Evolutionary conservation across 1,140 invertebrate genomes (phyloP).

Genomic region (Anastrepha ludens): DNA sequence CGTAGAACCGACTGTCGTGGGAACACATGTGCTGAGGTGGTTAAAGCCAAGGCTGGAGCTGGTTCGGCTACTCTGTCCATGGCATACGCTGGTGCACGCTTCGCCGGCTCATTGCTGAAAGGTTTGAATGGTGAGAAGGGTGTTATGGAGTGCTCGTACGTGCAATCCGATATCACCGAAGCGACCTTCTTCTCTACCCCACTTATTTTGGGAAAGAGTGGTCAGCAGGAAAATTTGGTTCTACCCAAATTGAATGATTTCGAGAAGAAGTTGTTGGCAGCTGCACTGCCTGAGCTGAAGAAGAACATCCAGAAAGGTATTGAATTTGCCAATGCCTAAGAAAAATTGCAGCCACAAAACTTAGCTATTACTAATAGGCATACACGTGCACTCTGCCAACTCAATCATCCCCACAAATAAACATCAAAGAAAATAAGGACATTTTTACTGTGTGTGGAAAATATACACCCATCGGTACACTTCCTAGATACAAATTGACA

Average conservation of each 20-base stretch:
- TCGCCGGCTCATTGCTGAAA: slow-evolving; percentile 86
- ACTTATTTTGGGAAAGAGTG: slow-evolving; percentile 92
- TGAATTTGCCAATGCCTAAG: slow-evolving; percentile 82
- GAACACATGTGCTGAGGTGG: slow-evolving; percentile 99
- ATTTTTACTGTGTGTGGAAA: too few species aligned
- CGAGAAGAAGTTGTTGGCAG: slow-evolving; percentile 90
- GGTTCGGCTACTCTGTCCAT: slow-evolving; percentile 99
- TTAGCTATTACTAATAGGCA: slow-evolving; percentile 4
- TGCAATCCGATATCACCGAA: slow-evolving; percentile 92
- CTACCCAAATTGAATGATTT: slow-evolving; percentile 90
- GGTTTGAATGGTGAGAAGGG: slow-evolving; percentile 92
- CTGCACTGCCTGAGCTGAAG: slow-evolving; percentile 94
- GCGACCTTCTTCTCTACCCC: slow-evolving; percentile 97
- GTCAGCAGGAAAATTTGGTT: slow-evolving; percentile 95
- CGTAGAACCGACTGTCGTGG: too few species aligned
- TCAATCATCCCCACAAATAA: background rate
- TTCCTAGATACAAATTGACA: too few species aligned
- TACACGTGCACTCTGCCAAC: background rate
- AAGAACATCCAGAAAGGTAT: slow-evolving; percentile 97
- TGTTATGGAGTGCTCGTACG: slow-evolving; percentile 95
- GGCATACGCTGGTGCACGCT: slow-evolving; percentile 97
- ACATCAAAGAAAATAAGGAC: background rate
- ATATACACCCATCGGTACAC: too few species aligned
- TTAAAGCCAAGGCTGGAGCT: slow-evolving; percentile 98
- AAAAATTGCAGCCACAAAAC: background rate